Base-by-base conservation (phyloP, 2,113 vertebrate genomes). In the Notothenia coriiceps region DNA sequence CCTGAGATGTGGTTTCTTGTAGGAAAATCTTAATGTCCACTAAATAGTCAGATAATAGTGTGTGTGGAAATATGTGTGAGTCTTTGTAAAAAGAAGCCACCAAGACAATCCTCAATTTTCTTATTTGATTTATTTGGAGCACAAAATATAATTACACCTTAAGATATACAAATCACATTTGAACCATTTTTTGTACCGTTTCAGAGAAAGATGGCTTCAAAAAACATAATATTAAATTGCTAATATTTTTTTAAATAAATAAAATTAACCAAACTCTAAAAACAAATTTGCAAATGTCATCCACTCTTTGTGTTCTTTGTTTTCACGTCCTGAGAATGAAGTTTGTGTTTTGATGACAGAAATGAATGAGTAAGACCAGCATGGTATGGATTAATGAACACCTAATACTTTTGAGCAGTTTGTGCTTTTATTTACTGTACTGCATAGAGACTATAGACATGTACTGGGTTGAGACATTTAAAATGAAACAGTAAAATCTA, bases 71-170 rank as follows among this genome's bases (percentile, higher is more conserved):
- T 29, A 29, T 29, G 40, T 29, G 12, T 20, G 22, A 40, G 43
- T 54, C 20, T 46, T 29, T 18, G 47, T 50, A 17, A 52, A 68
- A 51, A 57, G 13, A 50, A 54, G 44, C 35, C 14, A 46, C 8
- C 12, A 15, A 59, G 62, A 74, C 33, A 60, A 5, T 47, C 62
- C 33, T 52, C 12, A 44, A 20, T 69, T 80, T 86, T 77, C 76
- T 46, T 49, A 64, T 86, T 88, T 79, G 57, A 93, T 95, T 94
- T 94, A 94, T 95, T 94, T 90, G 85, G 89, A 92, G 89, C 88
- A 94, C 92, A 94, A 94, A 94, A 94, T 93, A 94, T 93, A 90
- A 92, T 94, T 94, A 94, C 91, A 94, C 89, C 90, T 94, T 92
- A 84, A 88, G 86, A 94, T 93, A 92, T 93, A 93, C 91, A 93